Conservation (phyloP, 2,113 vertebrate genomes). For the Phrynocephalus versicolor region DNA sequence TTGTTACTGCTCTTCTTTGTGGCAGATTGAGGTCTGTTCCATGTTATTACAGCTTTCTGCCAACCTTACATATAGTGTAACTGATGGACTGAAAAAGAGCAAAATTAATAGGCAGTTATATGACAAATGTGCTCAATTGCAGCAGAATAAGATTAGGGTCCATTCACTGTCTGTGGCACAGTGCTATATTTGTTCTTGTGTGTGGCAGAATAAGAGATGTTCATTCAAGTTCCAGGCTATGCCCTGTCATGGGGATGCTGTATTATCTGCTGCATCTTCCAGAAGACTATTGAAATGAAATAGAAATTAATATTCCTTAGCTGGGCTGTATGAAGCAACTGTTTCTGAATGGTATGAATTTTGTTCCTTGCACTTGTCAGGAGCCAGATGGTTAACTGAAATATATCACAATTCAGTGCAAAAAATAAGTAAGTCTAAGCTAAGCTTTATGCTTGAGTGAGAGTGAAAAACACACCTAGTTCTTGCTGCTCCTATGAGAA, state of each 20-base stretch:
- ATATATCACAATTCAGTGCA: slow-evolving; percentile 30
- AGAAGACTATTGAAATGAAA: slow-evolving; percentile 39
- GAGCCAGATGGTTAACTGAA: slow-evolving; percentile 62
- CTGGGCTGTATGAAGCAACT: slow-evolving; percentile 15
- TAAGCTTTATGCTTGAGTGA: background rate
- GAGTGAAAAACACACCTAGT: background rate
- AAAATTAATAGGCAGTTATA: slow-evolving; percentile 75
- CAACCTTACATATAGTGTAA: slow-evolving; percentile 71
- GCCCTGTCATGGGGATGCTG: slow-evolving; percentile 7
- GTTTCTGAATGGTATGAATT: slow-evolving; percentile 35
- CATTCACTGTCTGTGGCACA: slow-evolving; percentile 47
- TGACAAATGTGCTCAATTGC: slow-evolving; percentile 74
- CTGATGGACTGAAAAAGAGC: slow-evolving; percentile 75
- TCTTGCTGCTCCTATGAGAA: background rate
- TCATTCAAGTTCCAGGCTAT: slow-evolving; percentile 36
- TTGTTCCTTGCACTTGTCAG: slow-evolving; percentile 44
- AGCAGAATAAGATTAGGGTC: slow-evolving; percentile 62
- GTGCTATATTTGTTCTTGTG: slow-evolving; percentile 23
- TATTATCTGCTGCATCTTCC: slow-evolving; percentile 32
- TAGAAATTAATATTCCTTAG: slow-evolving; percentile 7
- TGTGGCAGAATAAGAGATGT: slow-evolving; percentile 26
- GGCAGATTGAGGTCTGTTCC: slow-evolving; percentile 59
- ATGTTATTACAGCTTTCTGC: slow-evolving; percentile 60
- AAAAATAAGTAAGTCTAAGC: background rate
- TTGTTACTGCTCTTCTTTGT: slow-evolving; percentile 53